Evolutionary conservation across 1,140 invertebrate species (phyloP), one percentile per base, ranked within the genome.

Genomic region (Platorchestia sp.): DNA sequence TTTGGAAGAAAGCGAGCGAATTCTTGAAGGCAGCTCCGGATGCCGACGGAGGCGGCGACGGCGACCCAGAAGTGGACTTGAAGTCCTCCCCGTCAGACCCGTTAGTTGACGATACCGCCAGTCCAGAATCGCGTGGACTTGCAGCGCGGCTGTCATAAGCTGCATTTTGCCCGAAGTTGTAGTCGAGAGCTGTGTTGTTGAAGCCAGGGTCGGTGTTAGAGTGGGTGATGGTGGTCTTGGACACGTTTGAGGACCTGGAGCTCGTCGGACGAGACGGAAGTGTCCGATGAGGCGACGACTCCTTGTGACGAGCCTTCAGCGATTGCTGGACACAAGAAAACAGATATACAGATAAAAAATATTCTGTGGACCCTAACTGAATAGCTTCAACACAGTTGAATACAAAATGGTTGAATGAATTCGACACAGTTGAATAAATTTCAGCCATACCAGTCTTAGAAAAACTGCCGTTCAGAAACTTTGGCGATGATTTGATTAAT

Each of bases 1-100:
- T 89, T 53, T 96, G 96, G 95, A 96, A 96, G 95, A 96, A 96
- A 5, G 96, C 95, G 19, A 96, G 95, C 45, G 96, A 96, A 86
- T 96, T 96, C 96, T 91, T 96, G 96, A 95, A 95, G 45, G 95
- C 93, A 44, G 95, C 47, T 10, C 44, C 95, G 42, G 45, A 42
- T 16, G 43, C 41, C 0, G 95, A 75, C 22, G 45, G 45, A n/a
- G 53, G 95, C 42, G 53, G 95, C 27, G 95, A 95, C n/a, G 95
- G 95, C 27, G 86, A 86, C 44, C 93, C 95, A 0, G 95, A 89
- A 43, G 95, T 95, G 22, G 96, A 96, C n/a, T 95, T 95, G 1
- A 95, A 95, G 45, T 96, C 96, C 53, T 96, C 96, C 0, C 95
- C 87, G 87, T 96, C 96, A 6, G 96, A 96, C 44, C 95, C 95